Percentiles rank a stretch among this genome's conserved stretches.
Evolutionary conservation across 2,888 invertebrate genomes (phyloP).

Genomic region (Meiosimyza platycephala): DNA sequence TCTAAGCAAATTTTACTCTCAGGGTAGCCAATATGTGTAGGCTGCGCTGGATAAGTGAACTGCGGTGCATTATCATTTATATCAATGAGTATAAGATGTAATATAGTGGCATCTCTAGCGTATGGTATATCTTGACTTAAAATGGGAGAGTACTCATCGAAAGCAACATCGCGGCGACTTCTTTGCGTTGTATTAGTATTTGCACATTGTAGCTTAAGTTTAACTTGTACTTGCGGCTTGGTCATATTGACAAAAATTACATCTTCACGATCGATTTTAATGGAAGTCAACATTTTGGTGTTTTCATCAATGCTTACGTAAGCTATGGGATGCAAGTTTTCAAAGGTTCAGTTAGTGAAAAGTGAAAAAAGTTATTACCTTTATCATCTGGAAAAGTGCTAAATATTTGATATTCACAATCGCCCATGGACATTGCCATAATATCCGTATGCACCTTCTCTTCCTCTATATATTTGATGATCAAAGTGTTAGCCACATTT

Average conservation of each 20-base stretch:
- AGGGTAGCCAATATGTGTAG: conserved; percentile 51
- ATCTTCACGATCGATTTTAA: conserved; percentile 52
- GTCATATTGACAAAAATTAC: conserved; percentile 45
- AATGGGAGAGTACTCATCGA: conserved; percentile 29
- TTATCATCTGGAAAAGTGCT: conserved; percentile 49
- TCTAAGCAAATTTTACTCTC: conserved; percentile 42
- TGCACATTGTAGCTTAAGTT: conserved; percentile 47
- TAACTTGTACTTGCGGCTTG: conserved; percentile 50
- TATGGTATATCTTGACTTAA: conserved; percentile 48
- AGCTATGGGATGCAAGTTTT: conserved; percentile 38
- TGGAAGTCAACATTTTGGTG: conserved; percentile 49
- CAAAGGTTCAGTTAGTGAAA: not conserved
- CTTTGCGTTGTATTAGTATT: not conserved
- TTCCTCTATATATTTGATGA: conserved; percentile 51
- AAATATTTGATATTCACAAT: conserved; percentile 48
- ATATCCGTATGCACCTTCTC: conserved; percentile 47
- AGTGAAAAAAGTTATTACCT: conserved; percentile 40
- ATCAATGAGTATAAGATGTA: conserved; percentile 53
- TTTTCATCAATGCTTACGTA: conserved; percentile 49
- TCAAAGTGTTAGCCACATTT: conserved; percentile 46
- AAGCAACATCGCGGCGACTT: not conserved
- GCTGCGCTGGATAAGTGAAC: conserved; percentile 46
- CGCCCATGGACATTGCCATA: conserved; percentile 43
- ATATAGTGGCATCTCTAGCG: conserved; percentile 46
- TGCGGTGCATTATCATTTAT: conserved; percentile 55